Evolutionary conservation across 2,113 vertebrate genomes (phyloP).

Genomic region (Zeus faber): DNA sequence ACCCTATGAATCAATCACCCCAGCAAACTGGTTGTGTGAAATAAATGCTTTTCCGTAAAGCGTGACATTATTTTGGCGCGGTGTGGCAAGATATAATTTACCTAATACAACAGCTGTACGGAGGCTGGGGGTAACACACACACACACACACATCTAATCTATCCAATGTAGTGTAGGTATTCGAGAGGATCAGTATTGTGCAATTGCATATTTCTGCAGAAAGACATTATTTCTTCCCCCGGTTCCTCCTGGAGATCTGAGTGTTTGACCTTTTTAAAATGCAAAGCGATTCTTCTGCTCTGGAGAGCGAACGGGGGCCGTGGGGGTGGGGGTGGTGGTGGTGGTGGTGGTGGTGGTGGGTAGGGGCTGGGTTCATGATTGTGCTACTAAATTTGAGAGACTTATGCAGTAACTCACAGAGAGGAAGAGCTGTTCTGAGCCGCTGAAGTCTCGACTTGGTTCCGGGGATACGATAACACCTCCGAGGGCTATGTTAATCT

Average conservation of each 20-base stretch:
- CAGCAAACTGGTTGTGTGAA: neutral
- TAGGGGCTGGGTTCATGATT: slow-evolving; percentile 73
- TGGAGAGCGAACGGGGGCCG: slow-evolving; percentile 67
- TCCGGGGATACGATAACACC: slow-evolving; percentile 67
- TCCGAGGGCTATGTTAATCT: slow-evolving; percentile 72
- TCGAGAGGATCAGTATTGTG: slow-evolving; percentile 62
- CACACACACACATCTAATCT: slow-evolving; percentile 53
- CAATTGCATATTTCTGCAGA: slow-evolving; percentile 64
- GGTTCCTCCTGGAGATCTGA: slow-evolving; percentile 69
- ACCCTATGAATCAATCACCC: neutral
- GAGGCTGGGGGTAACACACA: neutral
- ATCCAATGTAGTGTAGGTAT: slow-evolving; percentile 57
- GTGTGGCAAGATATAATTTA: neutral
- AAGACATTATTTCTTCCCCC: slow-evolving; percentile 70
- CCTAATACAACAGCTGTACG: neutral
- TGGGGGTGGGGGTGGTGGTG: too few species aligned
- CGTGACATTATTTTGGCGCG: neutral
- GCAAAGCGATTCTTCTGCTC: slow-evolving; percentile 73
- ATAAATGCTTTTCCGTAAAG: slow-evolving; percentile 5
- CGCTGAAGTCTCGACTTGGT: slow-evolving; percentile 63
- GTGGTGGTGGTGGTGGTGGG: too few species aligned
- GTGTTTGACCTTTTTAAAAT: slow-evolving; percentile 79
- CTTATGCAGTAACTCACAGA: slow-evolving; percentile 69
- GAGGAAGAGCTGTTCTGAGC: slow-evolving; percentile 61
- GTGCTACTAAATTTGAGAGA: slow-evolving; percentile 72